Base-by-base conservation (phyloP, 2,888 invertebrate genomes). In the Drepanosiphum platanoidis region DNA sequence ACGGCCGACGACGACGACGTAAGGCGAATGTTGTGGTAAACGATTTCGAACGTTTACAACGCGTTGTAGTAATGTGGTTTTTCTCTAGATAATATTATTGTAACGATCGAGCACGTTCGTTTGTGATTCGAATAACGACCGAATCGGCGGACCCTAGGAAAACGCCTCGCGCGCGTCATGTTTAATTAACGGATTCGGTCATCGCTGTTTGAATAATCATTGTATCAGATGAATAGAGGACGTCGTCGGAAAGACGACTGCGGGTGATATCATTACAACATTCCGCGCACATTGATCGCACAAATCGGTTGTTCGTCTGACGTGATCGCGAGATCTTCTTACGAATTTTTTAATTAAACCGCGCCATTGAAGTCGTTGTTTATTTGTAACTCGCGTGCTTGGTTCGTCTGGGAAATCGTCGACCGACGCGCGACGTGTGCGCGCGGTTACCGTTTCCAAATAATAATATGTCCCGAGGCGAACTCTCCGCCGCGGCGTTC, bases 261-360 rank as follows among this genome's bases (percentile, higher is more conserved):
- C 70, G 36, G 70, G 70, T 80, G 68, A 30, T 42, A 72, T 72
- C 71, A 66, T 77, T 77, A 58, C 77, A 68, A 58, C 77, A 68
- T 82, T 82, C 42, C 72, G 32, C 30, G 39, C 58, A 27, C 68
- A 39, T 75, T 58, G 75, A 66, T 52, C 75, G 34, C 52, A 34
- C 34, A 36, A 77, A 68, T 77, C 68, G 84, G 75, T 83, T 75
- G 34, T 66, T 30, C 27, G 64, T 64, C 68, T 68, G 66, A 9
- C 58, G 9, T 18, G 70, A 81, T 61, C 32, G 70, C n/a, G n/a
- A n/a, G n/a, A 3, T 61, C 39, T 39, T 39, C 4, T 32, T 11
- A 3, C 61, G 27, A 72, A 72, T 72, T n/a, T n/a, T n/a, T n/a
- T 81, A 81, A 81, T 81, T 81, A 81, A 72, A 71, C 71, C n/a